Base-by-base conservation (phyloP, 2,888 invertebrate genomes). In the Tipula confusa region DNA sequence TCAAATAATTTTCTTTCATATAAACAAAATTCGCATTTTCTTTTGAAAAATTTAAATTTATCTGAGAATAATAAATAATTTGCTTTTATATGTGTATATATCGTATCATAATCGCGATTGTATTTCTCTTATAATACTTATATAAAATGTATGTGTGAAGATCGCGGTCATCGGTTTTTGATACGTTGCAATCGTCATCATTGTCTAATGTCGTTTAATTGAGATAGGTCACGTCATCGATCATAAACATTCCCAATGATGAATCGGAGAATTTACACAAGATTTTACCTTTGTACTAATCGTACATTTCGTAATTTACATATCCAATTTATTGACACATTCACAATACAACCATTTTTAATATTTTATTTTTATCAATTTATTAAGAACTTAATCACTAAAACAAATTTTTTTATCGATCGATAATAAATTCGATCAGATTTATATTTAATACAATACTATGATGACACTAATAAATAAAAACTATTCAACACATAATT, bases 161-260 rank as follows among this genome's bases (percentile, higher is more conserved):
- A 48, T 18, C 15, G 18, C n/a, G 64, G 64, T 64, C 64, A 64
- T 64, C 64, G 18, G 64, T 64, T 64, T 64, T 64, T 24, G 2
- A 9, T 24, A 24, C 24, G 64, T 64, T 24, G 24, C 24, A 24
- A 9, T 64, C 64, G 11, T 43, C 43, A 6, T 15, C 43, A 43
- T 43, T 43, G 43, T 43, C 43, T 43, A 4, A 7, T 7, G 5
- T 6, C 11, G 1, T 31, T 31, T 1, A 15, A 43, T 64, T 64
- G 64, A 24, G 64, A 64, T 64, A 64, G 64, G 64, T 64, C 64
- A 64, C 64, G 64, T 64, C 64, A 64, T 64, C 64, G 64, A 24
- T 64, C 64, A 64, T 24, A 64, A 13, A 11, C 13, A 38, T 38
- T 38, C 9, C 7, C 3, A 31, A 31, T 31, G 31, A 31, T 5